phyloP scores from a whole-genome alignment of 2,113 vertebrate genomes.

The Probosciger aterrimus region DNA sequence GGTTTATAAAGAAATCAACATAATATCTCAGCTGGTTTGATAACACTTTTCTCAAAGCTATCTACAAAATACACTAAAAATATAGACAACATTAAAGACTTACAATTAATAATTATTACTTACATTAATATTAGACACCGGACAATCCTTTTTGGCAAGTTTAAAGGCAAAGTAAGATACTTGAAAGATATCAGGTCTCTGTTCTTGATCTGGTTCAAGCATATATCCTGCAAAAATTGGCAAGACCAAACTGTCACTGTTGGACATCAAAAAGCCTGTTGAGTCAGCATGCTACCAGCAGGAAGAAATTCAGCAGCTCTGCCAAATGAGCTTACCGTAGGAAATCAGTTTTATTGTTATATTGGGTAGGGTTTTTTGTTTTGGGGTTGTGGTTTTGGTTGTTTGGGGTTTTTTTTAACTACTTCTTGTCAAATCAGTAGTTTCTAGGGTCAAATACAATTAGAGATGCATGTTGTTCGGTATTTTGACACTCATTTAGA shows the following conservation, averaged over 20 bases:
- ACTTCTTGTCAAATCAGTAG: background rate
- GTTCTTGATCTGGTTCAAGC: slow-evolving; percentile 94
- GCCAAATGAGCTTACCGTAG: background rate
- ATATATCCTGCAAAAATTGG: slow-evolving; percentile 83
- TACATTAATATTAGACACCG: slow-evolving; percentile 93
- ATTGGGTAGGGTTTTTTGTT: background rate
- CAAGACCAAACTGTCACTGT: background rate
- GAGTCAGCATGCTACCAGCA: background rate
- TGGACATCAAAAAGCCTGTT: background rate
- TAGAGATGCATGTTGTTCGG: accelerated
- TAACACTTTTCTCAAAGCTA: background rate
- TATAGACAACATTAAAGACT: accelerated
- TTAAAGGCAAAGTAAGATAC: slow-evolving; percentile 95
- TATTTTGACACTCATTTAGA: too few relatives aligned
- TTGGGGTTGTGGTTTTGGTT: background rate
- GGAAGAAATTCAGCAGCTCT: background rate
- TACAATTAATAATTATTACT: slow-evolving; percentile 62
- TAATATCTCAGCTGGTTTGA: background rate
- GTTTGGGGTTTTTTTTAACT: accelerated
- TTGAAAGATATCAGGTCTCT: slow-evolving; percentile 95
- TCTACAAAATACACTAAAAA: background rate
- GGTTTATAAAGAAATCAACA: accelerated
- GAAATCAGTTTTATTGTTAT: too few relatives aligned
- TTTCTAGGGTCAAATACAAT: background rate
- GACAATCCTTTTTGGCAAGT: slow-evolving; percentile 90